These are phyloP conservation scores for Tachina fera DNA, from an alignment of 2,888 invertebrate genomes.

Conservation along the genomic window DNA sequence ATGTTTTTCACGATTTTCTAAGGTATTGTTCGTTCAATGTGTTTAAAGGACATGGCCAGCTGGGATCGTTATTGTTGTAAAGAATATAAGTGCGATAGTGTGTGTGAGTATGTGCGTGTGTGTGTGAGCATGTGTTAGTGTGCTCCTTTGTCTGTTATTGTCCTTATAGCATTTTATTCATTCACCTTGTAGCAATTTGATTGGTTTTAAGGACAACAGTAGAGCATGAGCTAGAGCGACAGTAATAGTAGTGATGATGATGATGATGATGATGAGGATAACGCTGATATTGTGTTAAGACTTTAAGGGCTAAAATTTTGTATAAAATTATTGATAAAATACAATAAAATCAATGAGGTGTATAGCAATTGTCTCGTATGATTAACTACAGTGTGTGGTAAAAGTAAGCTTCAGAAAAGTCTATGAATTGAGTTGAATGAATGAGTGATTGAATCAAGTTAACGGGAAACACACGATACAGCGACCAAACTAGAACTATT, in stretches of 20 bases:
- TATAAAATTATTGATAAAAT: constrained; percentile 70
- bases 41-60: too few species aligned
- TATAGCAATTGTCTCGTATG: constrained; percentile 73
- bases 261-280: constrained; percentile 13
- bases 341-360: constrained; percentile 82
- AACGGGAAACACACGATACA: too few species aligned
- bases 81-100: not conserved
- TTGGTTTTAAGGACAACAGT: constrained; percentile 25
- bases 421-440: not conserved
- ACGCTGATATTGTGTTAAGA: constrained; percentile 20
- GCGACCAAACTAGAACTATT: too few species aligned
- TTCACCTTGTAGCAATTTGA: constrained; percentile 49
- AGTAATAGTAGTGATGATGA: not conserved
- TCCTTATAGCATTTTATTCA: constrained; percentile 46
- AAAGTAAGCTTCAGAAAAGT: not conserved
- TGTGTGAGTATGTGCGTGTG: not conserved
- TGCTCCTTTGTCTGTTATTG: constrained; percentile 23
- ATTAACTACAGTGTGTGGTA: constrained; percentile 59
- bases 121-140: not conserved
- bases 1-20: too few species aligned
- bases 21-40: too few species aligned
- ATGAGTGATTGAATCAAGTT: not conserved
- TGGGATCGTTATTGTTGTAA: constrained; percentile 29
- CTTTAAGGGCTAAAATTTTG: constrained; percentile 27
- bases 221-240: not conserved